phyloP scores from a whole-genome alignment of 2,888 invertebrate species.

The Apomyelois bistriatella region DNA sequence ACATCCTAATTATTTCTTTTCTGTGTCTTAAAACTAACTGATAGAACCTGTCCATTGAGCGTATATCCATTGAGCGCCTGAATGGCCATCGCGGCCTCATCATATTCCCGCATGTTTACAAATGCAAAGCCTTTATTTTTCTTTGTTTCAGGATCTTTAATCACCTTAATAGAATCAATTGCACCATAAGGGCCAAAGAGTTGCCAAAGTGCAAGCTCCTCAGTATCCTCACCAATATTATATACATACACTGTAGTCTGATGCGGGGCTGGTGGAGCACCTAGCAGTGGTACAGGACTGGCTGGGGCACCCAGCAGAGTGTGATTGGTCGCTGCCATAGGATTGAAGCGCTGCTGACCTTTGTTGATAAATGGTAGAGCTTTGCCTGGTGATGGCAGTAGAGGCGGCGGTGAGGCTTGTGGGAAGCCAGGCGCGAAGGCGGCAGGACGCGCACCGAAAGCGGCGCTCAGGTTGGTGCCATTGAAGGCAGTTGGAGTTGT shows the following conservation, averaged over 20 bases:
- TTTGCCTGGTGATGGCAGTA: conserved; percentile 73
- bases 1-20: conserved; percentile 71
- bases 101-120: conserved; percentile 78
- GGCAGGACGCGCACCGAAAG: conserved; percentile 61
- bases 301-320: conserved; percentile 66
- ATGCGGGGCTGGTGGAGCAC: conserved; percentile 58
- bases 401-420: conserved; percentile 69
- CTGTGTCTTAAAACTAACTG: conserved; percentile 80
- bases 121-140: conserved; percentile 78
- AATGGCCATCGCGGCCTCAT: conserved; percentile 77
- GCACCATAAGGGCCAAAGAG: conserved; percentile 77
- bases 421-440: conserved; percentile 65
- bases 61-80: conserved; percentile 77
- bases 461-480: conserved; percentile 58
- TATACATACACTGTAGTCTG: conserved; percentile 78
- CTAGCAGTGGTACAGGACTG: conserved; percentile 66
- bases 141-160: conserved; percentile 77
- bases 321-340: conserved; percentile 72
- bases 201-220: conserved; percentile 76
- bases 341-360: conserved; percentile 74
- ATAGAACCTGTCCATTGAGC: conserved; percentile 78
- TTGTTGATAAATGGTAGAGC: conserved; percentile 76
- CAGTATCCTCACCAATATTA: conserved; percentile 76
- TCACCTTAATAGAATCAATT: conserved; percentile 77
- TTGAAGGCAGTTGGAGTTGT: conserved; percentile 58